A percentile compares a stretch with the other conserved stretches of the same genome.
These are phyloP conservation scores for Hypsibius dujardini DNA, from an alignment of 1,140 invertebrate genomes.

Conservation along the genomic window DNA sequence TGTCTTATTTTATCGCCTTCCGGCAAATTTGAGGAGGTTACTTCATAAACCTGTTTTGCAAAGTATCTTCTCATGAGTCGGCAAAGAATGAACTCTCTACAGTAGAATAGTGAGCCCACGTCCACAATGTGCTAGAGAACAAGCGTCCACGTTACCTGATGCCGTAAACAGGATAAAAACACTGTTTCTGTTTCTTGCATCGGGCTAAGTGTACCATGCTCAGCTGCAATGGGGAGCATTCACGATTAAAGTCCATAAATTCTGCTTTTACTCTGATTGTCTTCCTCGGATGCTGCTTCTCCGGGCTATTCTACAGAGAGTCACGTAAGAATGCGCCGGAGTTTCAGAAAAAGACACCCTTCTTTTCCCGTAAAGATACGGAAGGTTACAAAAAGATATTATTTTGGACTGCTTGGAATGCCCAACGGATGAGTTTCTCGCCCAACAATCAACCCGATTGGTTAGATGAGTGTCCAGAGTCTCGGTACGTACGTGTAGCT, in stretches of 20 bases:
- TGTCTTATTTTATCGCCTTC: no score
- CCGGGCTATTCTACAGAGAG: not conserved
- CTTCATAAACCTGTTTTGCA: no score
- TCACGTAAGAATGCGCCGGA: not conserved
- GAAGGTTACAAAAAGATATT: not conserved
- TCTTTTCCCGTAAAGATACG: not conserved
- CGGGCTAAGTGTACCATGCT: no score
- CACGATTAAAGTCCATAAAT: not conserved
- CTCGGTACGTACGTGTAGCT: not conserved
- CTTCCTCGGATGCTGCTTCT: not conserved
- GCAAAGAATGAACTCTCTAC: no score
- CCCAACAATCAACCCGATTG: not conserved
- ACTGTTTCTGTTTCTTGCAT: no score
- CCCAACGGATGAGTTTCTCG: not conserved
- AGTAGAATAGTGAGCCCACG: no score
- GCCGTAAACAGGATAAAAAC: no score
- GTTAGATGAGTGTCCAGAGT: not conserved
- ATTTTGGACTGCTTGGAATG: not conserved
- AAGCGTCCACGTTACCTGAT: no score
- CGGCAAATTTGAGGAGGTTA: no score
- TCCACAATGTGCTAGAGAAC: no score
- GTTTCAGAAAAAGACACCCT: not conserved
- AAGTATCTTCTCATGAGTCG: no score
- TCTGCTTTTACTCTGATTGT: not conserved
- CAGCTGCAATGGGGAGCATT: not conserved